phyloP scores from a whole-genome alignment of 2,113 vertebrate species.

The Hippocampus mohnikei region DNA sequence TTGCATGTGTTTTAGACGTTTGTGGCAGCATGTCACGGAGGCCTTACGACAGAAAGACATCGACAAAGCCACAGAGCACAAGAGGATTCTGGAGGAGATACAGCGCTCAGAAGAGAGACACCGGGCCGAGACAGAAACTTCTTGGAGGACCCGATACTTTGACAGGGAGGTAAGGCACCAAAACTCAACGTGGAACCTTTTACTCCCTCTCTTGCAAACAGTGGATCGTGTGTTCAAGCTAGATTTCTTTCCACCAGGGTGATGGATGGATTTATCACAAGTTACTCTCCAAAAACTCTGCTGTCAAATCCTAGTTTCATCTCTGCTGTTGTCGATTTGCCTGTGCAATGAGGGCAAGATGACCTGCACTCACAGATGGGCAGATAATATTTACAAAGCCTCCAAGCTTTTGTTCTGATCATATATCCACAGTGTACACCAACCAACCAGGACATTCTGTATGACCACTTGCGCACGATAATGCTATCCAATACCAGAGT shows the following conservation, averaged over 20 bases:
- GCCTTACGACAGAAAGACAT: slow-evolving; percentile 87
- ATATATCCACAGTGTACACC: slow-evolving; percentile 1
- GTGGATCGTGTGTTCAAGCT: background rate
- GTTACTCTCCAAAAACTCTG: slow-evolving; percentile 85
- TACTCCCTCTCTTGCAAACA: background rate
- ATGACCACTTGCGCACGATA: background rate
- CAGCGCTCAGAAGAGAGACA: slow-evolving; percentile 88
- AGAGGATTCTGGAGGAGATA: slow-evolving; percentile 85
- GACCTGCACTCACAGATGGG: slow-evolving; percentile 40
- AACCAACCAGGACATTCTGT: background rate
- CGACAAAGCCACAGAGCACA: slow-evolving; percentile 93
- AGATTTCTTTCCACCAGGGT: slow-evolving; percentile 71
- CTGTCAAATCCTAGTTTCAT: slow-evolving; percentile 56
- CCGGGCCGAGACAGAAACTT: slow-evolving; percentile 82
- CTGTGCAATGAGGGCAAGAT: slow-evolving; percentile 14
- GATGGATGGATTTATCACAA: slow-evolving; percentile 93
- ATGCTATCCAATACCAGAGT: slow-evolving; percentile 1
- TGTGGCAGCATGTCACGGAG: slow-evolving; percentile 91
- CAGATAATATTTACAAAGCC: slow-evolving; percentile 35
- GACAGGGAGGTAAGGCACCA: slow-evolving; percentile 77
- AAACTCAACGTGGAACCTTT: background rate
- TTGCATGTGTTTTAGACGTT: slow-evolving; percentile 64
- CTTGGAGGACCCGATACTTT: slow-evolving; percentile 91
- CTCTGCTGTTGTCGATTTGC: slow-evolving; percentile 19
- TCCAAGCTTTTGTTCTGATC: slow-evolving; percentile 47